Base-by-base conservation (phyloP, 2,797 vertebrate genomes). In the Chelidonichthys spinosus region DNA sequence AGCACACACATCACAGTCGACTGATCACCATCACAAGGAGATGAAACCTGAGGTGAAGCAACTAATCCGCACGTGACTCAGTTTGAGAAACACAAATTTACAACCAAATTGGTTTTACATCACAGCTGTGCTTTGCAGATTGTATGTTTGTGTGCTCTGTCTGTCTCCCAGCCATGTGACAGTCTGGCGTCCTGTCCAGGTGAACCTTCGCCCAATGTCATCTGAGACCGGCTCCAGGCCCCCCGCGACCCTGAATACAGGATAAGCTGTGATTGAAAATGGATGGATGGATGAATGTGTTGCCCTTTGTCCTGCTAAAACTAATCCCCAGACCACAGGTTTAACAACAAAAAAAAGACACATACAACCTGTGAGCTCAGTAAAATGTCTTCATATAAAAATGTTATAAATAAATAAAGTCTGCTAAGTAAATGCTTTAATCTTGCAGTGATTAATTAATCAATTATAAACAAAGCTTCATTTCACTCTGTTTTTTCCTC, bases 291-390 rank as follows among this genome's bases (percentile, higher is more conserved):
- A 25, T 25, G 25, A 42, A 52, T 7, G 50, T 33, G 60, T 10
- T 65, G 37, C 35, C 4, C 32, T 40, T 63, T 63, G 36, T 59
- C 13, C 54, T 3, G n/a, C 33, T 64, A 39, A 15, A 76, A 49
- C 47, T 56, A 67, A 72, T 64, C 63, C 47, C 25, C 7, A 42
- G 39, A 58, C 59, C 66, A 64, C 50, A 74, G 68, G 53, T 69
- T 35, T 25, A 76, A 75, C 63, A 71, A 64, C 14, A 14, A 53
- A 47, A 59, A 18, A 11, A 3, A 37, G 13, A 53, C 11, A 56
- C 17, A 25, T 25, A 49, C 1, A 54, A 35, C 3, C 46, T 25
- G 36, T 33, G 7, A 47, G 40, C 46, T 63, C 37, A 43, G 37
- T 15, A 47, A 2, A 69, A 63, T 63, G 11, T 55, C 7, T 35